phyloP scores from a whole-genome alignment of 2,888 invertebrate species.

The Aporophyla lueneburgensis region DNA sequence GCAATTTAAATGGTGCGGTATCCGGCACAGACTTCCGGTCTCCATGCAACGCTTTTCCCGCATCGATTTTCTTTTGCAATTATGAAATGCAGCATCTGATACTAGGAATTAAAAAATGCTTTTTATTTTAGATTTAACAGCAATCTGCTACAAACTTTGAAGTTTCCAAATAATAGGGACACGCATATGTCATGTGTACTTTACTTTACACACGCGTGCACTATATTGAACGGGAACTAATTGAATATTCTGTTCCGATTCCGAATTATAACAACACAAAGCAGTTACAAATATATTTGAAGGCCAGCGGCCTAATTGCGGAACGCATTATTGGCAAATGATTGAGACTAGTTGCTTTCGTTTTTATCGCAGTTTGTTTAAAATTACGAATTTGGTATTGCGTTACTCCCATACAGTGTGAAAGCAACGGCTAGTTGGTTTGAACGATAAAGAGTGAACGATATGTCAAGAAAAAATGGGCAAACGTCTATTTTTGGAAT shows the following conservation, averaged over 20 bases:
- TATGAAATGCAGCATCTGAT: conserved; percentile 20
- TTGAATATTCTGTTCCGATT: conserved; percentile 63
- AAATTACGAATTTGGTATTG: too few relatives aligned
- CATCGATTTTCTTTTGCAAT: conserved; percentile 64
- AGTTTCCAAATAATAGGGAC: background rate
- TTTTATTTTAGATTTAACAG: background rate
- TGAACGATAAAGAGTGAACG: too few relatives aligned
- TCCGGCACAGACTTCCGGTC: conserved; percentile 81
- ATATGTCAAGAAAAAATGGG: too few relatives aligned
- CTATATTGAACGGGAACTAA: conserved; percentile 54
- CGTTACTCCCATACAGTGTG: too few relatives aligned
- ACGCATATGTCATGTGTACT: background rate
- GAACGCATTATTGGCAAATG: too few relatives aligned
- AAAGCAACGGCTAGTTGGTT: too few relatives aligned
- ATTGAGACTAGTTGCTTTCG: too few relatives aligned
- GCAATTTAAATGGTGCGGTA: conserved; percentile 81
- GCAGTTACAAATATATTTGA: conserved; percentile 48
- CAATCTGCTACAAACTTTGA: background rate
- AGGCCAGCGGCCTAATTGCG: too few relatives aligned
- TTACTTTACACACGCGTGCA: background rate
- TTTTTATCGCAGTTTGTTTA: too few relatives aligned
- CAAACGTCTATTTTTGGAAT: too few relatives aligned
- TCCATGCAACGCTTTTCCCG: conserved; percentile 73
- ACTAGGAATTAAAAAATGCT: background rate
- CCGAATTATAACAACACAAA: conserved; percentile 58